Evolutionary conservation across 2,888 invertebrate genomes (phyloP), one percentile per base, ranked within the genome.

Genomic region (Hyposoter dolosus): DNA sequence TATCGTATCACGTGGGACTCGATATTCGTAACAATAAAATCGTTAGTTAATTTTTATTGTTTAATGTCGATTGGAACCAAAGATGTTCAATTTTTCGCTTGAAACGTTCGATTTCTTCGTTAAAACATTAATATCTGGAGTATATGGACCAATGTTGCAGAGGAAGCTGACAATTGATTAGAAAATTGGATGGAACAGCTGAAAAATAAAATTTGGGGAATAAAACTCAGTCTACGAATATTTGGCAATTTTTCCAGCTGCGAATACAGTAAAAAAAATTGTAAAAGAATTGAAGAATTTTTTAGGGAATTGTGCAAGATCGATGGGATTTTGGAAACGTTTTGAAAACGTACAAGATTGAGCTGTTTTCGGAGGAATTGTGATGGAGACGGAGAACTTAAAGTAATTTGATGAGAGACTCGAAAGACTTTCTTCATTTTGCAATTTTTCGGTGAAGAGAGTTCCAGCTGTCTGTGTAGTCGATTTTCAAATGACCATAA

Each of bases 391-490:
- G 56, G 75, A 63, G 50, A 71, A 66, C 32, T 35, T 68, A 47
- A 12, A 32, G 1, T 28, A 2, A 15, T 10, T 35, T 12, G 19
- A n/a, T 35, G 35, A 53, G 3, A 50, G 56, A 47, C 23, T 10
- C 47, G 4, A 56, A 43, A 19, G 47, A 19, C 17, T 19, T 28
- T 53, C 81, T 74, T 91, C 95, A 95, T 92, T 95, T 95, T 86
- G 95, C 95, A 90, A 97, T 97, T 89, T 97, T 96, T 91, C 97
- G 96, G 93, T 97, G 96, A 87, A 97, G 95, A 82, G 97, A 97
- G 93, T 97, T 97, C 97, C 97, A 97, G 94, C 97, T 97, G 94
- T 96, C 97, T 1, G 97, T 97, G 91, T 97, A 97, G 93, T 97
- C 97, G 89, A 97, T 97, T 94, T 97, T 97, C 71, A 97, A 95